Percentiles rank a stretch among this genome's conserved stretches.
Evolutionary conservation across 2,113 vertebrate species (phyloP).

Genomic region (Rhipidura dahli): DNA sequence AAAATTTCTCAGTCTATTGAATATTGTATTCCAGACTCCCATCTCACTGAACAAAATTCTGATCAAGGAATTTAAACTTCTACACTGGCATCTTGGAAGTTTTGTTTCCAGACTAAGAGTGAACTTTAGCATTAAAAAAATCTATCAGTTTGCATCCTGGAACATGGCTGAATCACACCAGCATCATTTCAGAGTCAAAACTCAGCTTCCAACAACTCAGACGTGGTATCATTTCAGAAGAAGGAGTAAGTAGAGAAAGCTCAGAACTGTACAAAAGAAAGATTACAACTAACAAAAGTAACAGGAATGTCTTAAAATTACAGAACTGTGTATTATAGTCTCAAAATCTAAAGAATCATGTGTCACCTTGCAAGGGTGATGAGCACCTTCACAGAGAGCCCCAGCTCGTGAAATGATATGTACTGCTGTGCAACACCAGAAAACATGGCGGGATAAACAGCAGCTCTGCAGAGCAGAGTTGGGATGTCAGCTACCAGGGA

Average conservation of each 20-base stretch:
- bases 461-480: background rate
- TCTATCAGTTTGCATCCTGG: background rate
- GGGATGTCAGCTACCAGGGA: background rate
- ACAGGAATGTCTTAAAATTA: background rate
- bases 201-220: background rate
- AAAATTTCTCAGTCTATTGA: background rate
- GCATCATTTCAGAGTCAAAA: background rate
- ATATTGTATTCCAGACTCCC: background rate
- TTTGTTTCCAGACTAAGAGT: background rate
- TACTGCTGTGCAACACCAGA: fast-evolving
- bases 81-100: background rate
- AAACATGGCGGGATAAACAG: background rate
- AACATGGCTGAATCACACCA: background rate
- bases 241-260: background rate
- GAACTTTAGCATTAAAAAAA: background rate
- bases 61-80: background rate
- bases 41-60: background rate
- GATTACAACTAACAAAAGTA: fast-evolving
- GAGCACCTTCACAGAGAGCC: background rate
- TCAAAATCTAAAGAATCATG: background rate
- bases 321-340: background rate
- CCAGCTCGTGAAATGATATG: fast-evolving
- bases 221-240: background rate
- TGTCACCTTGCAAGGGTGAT: background rate
- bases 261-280: background rate